Percentiles rank a stretch among this genome's conserved stretches.
Conservation (phyloP, 2,888 invertebrate species). For the Tinea semifulvella region DNA sequence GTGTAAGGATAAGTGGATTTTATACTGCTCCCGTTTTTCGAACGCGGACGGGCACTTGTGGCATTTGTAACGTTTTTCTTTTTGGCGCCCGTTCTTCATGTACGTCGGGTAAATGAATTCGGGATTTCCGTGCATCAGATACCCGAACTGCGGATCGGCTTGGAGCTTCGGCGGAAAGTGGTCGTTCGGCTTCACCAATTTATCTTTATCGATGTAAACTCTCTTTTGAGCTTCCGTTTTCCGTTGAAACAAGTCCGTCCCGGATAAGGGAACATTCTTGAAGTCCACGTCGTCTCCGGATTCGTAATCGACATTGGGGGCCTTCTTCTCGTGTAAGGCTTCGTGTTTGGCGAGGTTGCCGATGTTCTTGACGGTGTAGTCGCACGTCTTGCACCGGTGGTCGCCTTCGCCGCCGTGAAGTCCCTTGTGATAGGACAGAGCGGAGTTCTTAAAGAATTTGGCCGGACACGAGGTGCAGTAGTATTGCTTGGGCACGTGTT, state of each 20-base stretch:
- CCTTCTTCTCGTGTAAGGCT: constrained; percentile 52
- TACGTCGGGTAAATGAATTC: constrained; percentile 80
- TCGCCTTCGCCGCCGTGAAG: constrained; percentile 71
- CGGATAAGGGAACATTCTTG: constrained; percentile 69
- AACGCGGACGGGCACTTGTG: constrained; percentile 89
- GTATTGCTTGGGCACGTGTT: constrained; percentile 48
- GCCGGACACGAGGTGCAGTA: constrained; percentile 74
- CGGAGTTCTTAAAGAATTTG: constrained; percentile 76
- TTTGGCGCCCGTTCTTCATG: constrained; percentile 76
- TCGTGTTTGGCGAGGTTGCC: constrained; percentile 75
- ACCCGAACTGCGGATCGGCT: constrained; percentile 74
- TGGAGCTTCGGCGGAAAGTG: constrained; percentile 61
- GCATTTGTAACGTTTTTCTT: constrained; percentile 83
- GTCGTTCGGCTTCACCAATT: constrained; percentile 59
- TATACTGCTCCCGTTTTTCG: constrained; percentile 85
- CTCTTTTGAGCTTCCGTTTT: constrained; percentile 68
- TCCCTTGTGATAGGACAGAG: constrained; percentile 74
- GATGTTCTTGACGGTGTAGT: constrained; percentile 73
- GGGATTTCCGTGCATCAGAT: constrained; percentile 77
- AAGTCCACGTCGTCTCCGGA: constrained; percentile 57
- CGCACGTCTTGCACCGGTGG: constrained; percentile 76
- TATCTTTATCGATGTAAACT: constrained; percentile 55
- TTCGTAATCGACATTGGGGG: constrained; percentile 45
- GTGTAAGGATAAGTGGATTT: constrained; percentile 82
- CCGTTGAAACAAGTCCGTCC: constrained; percentile 72